These are phyloP conservation scores for Calcarius lapponicus DNA, from an alignment of 2,797 vertebrate genomes.

Conservation along the genomic window DNA sequence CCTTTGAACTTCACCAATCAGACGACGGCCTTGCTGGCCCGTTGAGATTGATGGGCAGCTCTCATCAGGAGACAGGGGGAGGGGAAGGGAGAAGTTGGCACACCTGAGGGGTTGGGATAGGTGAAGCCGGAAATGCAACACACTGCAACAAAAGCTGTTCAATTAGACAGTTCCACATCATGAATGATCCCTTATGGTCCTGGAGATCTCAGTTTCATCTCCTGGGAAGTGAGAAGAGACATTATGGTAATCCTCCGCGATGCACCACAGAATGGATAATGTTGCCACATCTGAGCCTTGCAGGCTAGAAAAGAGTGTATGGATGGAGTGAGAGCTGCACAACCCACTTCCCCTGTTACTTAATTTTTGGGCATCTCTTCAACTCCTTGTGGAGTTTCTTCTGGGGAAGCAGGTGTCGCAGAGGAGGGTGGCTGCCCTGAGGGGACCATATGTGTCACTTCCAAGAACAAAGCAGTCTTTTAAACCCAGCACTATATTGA, in stretches of 20 bases:
- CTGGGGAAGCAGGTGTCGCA: constrained; percentile 3
- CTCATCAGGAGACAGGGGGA: no score
- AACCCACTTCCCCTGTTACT: not conserved
- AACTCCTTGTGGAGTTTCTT: not conserved
- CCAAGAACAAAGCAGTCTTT: constrained; percentile 50
- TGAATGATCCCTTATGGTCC: not conserved
- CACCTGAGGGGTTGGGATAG: no score
- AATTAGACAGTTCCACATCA: not conserved
- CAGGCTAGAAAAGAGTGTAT: not conserved
- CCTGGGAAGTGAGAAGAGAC: not conserved
- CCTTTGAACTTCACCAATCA: no score
- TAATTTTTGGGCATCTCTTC: not conserved
- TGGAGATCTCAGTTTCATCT: not conserved
- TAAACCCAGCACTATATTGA: not conserved
- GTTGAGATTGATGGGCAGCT: no score
- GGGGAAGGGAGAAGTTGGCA: no score
- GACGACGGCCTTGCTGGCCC: no score
- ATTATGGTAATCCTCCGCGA: not conserved
- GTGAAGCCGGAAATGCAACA: no score
- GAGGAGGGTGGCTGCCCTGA: not conserved
- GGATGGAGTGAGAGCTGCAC: not conserved
- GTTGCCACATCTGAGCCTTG: not conserved
- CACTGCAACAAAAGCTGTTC: not conserved
- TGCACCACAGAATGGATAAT: not conserved
- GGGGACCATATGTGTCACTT: constrained; percentile 18